A percentile compares a stretch with the other conserved stretches of the same genome.
These are phyloP conservation scores for Mormyrops attenuatus DNA, from an alignment of 2,797 vertebrate species.

Conservation along the genomic window DNA sequence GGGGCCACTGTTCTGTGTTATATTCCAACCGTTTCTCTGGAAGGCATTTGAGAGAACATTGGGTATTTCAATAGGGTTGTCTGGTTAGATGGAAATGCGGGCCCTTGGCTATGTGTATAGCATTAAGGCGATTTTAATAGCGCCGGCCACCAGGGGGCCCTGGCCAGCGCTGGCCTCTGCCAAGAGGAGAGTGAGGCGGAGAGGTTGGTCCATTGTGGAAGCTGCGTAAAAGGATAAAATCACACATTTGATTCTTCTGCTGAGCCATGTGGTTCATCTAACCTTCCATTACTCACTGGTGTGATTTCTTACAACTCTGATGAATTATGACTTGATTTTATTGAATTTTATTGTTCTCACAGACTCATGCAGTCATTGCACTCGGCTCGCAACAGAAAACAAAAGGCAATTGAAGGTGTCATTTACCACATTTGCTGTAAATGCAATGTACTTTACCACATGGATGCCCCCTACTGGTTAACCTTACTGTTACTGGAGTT, in stretches of 20 bases:
- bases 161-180: constrained; percentile 75
- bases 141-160: constrained; percentile 69
- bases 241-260: constrained; percentile 63
- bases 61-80: constrained; percentile 16
- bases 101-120: constrained; percentile 40
- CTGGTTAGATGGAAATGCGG: constrained; percentile 22
- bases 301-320: constrained; percentile 19
- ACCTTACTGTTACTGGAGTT: constrained; percentile 21
- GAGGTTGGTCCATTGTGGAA: constrained; percentile 75
- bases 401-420: background rate
- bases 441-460: constrained; percentile 18
- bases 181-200: constrained; percentile 66
- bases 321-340: background rate
- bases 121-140: constrained; percentile 67
- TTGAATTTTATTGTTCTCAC: background rate
- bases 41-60: constrained; percentile 37
- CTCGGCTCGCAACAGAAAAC: constrained; percentile 24
- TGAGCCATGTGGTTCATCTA: constrained; percentile 34
- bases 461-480: constrained; percentile 19
- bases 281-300: constrained; percentile 45
- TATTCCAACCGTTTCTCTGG: constrained; percentile 44
- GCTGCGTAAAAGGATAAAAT: constrained; percentile 78
- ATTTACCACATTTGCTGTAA: constrained; percentile 14
- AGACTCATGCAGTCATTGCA: constrained; percentile 48
- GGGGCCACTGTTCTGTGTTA: constrained; percentile 36